These are phyloP conservation scores for Mormyrus proboscirostris DNA, from an alignment of 2,797 vertebrate genomes.

Conservation along the genomic window DNA sequence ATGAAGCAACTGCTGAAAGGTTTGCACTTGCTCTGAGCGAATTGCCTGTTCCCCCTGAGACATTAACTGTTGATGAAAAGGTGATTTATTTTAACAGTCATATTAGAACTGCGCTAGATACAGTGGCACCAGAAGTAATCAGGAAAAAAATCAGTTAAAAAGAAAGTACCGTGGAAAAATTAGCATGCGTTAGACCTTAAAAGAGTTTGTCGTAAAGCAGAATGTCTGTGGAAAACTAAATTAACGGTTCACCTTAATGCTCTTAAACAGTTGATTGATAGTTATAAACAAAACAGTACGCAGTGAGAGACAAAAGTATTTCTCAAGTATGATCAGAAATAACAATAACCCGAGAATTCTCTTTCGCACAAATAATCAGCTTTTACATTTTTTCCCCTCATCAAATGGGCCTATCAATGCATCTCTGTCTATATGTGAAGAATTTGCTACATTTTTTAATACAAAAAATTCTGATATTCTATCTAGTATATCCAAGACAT, in stretches of 20 bases:
- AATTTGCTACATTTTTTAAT: not conserved
- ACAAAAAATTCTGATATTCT: not conserved
- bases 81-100: not conserved
- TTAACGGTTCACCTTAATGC: not conserved
- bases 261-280: not conserved
- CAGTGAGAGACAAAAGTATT: not conserved
- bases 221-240: not conserved
- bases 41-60: not conserved
- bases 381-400: not conserved
- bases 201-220: not conserved
- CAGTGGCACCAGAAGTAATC: not conserved
- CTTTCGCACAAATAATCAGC: not conserved
- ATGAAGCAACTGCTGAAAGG: not conserved
- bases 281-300: not conserved
- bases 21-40: not conserved
- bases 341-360: not conserved
- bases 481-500: not conserved
- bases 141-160: not conserved
- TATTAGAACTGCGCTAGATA: not conserved
- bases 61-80: not conserved
- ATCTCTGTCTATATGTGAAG: not conserved
- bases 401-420: not conserved
- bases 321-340: not conserved
- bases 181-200: not conserved
- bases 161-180: not conserved